Evolutionary conservation across 2,888 invertebrate species (phyloP), one percentile per base, ranked within the genome.

Genomic region (Zygogramma bicolorata): DNA sequence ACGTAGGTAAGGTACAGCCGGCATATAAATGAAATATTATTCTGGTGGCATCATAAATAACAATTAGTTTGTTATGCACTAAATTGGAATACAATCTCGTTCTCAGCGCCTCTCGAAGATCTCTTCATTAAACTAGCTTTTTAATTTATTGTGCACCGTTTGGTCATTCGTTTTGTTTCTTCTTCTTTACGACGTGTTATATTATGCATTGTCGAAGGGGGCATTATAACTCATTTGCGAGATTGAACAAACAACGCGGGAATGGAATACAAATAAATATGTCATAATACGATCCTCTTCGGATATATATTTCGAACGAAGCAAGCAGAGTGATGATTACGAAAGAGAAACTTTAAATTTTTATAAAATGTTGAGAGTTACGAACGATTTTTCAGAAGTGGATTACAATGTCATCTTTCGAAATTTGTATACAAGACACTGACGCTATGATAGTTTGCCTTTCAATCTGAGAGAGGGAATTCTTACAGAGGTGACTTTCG

Each of bases 21-120:
- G 78, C 73, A 83, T 82, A 82, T 81, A 82, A 82, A 83, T 84
- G 83, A 84, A 83, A 80, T 84, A 84, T 84, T 84, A 83, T 77
- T 78, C 76, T 75, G 76, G 75, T 65, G 22, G 77, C 68, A 75
- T 59, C 83, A 82, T 85, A 85, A 85, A 85, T 85, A 84, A 85
- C 84, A 85, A 85, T 85, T 85, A 84, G 83, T 81, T 83, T 77
- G 80, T 82, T 79, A 76, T 80, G 80, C 79, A 81, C 78, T 82
- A 84, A 84, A 84, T 84, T 83, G 83, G 82, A 81, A 81, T 81
- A 82, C 81, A 79, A 81, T 82, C 83, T 80, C 81, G 82, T 83
- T 84, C 81, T 80, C 80, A 75, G 80, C 79, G 71, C 74, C 79
- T 74, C 65, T 53, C 46, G 75, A 72, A 76, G 81, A 84, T 83